Base-by-base conservation (phyloP, 2,113 vertebrate genomes). In the Limnothrissa miodon region DNA sequence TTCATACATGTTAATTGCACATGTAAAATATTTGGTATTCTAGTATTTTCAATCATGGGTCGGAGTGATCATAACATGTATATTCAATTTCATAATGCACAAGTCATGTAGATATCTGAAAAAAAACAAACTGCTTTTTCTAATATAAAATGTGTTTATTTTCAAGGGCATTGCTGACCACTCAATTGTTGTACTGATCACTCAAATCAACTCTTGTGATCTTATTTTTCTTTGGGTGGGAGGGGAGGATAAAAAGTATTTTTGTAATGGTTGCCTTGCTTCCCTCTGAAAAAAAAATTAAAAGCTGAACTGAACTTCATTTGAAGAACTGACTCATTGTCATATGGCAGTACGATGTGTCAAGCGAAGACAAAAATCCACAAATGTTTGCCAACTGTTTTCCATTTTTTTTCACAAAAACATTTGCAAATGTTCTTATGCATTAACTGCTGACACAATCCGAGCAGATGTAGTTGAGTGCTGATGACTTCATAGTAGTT, bases 21-120 rank as follows among this genome's bases (percentile, higher is more conserved):
- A 39, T 74, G 66, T 74, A 36, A 74, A 74, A 33, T 39, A 74
- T 74, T 74, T 74, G 11, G 66, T 15, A 74, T 29, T 62, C 7
- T 29, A 29, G 59, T 23, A 33, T 66, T 66, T 66, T 66, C 17
- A 56, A 48, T 82, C 78, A 10, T 19, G 42, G 45, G 89, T 86
- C 59, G 86, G 51, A 53, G 19, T 62, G 59, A 62, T 62, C 59
- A 11, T 11, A 62, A 74, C 2, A 29, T 74, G 66, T 74, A 74
- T 74, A 36, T 74, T 36, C 29, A 33, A 36, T 74, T 33, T 17
- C 66, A 17, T 74, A 74, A 74, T 74, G 25, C 29, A 36, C 29
- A 74, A 74, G 13, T 17, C 66, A 74, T 36, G 66, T 74, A 74
- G 23, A 74, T 29, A n/a, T 25, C n/a, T 36, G 11, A 13, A 36